These are phyloP conservation scores for Limnephilus marmoratus DNA, from an alignment of 2,888 invertebrate species.

Conservation along the genomic window DNA sequence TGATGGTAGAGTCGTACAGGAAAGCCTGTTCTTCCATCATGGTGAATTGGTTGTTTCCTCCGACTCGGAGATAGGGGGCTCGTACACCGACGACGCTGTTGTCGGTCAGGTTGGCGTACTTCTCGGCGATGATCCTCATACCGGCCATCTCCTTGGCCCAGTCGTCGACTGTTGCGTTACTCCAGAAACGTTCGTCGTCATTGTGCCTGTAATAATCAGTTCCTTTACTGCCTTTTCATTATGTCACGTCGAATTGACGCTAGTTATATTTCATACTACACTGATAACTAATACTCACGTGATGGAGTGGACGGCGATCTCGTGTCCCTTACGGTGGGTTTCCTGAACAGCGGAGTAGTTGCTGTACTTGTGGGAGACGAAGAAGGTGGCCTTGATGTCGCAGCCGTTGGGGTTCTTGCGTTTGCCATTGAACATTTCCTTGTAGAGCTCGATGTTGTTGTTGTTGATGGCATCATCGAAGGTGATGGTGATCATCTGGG, in stretches of 20 bases:
- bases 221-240: slow-evolving; percentile 40
- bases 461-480: slow-evolving; percentile 97
- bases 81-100: slow-evolving; percentile 94
- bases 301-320: slow-evolving; percentile 95
- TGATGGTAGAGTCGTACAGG: slow-evolving; percentile 96
- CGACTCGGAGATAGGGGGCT: slow-evolving; percentile 92
- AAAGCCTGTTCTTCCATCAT: slow-evolving; percentile 98
- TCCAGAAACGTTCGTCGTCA: slow-evolving; percentile 95
- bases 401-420: slow-evolving; percentile 96
- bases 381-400: slow-evolving; percentile 94
- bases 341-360: slow-evolving; percentile 96
- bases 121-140: slow-evolving; percentile 93
- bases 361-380: slow-evolving; percentile 94
- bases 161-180: slow-evolving; percentile 92
- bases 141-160: slow-evolving; percentile 98
- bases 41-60: slow-evolving; percentile 96
- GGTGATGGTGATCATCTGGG: slow-evolving; percentile 96
- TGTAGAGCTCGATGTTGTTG: slow-evolving; percentile 95
- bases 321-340: slow-evolving; percentile 93
- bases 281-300: slow-evolving; percentile 81
- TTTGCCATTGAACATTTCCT: slow-evolving; percentile 92
- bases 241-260: slow-evolving; percentile 37
- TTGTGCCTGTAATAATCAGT: slow-evolving; percentile 82
- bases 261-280: slow-evolving; percentile 13
- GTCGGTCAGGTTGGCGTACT: slow-evolving; percentile 92